Conservation (phyloP, 1,140 invertebrate species). For the Drosophila nebulosa region DNA sequence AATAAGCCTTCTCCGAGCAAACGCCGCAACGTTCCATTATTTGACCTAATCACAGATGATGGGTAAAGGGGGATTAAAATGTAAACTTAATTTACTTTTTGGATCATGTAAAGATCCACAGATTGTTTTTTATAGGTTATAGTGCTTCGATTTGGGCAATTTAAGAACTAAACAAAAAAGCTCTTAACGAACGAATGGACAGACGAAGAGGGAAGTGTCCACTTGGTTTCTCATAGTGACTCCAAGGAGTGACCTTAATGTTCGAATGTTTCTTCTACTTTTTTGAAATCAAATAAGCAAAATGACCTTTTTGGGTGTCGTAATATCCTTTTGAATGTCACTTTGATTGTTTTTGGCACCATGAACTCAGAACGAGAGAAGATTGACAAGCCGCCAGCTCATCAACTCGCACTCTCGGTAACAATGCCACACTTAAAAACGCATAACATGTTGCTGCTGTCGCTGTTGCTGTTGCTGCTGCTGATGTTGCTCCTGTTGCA, state of each 20-base stretch:
- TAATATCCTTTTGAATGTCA: neutral
- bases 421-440: conserved; percentile 42
- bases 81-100: no score
- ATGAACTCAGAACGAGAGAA: conserved; percentile 14
- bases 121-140: no score
- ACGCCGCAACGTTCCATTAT: conserved; percentile 93
- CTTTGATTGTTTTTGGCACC: conserved; percentile 18
- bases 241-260: no score
- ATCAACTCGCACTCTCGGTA: conserved; percentile 64
- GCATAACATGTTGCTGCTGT: conserved; percentile 21
- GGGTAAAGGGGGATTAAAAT: no score
- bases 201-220: no score
- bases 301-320: neutral
- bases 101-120: no score
- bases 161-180: no score
- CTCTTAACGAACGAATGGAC: no score
- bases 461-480: neutral
- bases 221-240: no score
- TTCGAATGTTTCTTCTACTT: conserved; percentile 7
- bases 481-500: conserved; percentile 19
- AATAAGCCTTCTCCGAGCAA: conserved; percentile 97
- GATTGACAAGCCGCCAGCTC: conserved; percentile 40
- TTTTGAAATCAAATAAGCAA: conserved; percentile 38
- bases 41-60: no score
- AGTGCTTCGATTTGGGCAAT: no score